Base-by-base conservation (phyloP, 2,113 vertebrate genomes). In the Anarrhichthys ocellatus region DNA sequence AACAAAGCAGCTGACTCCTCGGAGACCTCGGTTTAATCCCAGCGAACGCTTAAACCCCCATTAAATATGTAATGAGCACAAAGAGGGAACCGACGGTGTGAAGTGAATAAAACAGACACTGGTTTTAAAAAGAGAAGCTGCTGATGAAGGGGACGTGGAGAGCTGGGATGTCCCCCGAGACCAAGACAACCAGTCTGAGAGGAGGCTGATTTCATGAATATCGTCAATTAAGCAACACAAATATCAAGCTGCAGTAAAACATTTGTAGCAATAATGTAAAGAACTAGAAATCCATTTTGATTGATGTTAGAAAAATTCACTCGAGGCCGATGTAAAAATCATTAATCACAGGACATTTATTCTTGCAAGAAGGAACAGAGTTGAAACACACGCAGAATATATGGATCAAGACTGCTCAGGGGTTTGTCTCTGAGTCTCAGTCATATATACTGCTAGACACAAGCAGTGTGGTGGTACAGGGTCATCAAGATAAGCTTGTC, bases 61-160 rank as follows among this genome's bases (percentile, higher is more conserved):
- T 86, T 91, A 85, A 92, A 91, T 91, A 91, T 91, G 91, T 90
- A 88, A 92, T 91, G 88, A 91, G 73, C 87, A 61, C 85, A 90
- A 88, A 90, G 78, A 88, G n/a, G n/a, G n/a, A n/a, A n/a, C n/a
- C n/a, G n/a, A n/a, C n/a, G n/a, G n/a, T n/a, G 84, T 64, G 73
- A 86, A 54, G 81, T 0, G 34, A 78, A 78, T 29, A 36, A 76
- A 78, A 56, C 71, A 27, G 71, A 78, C 74, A 61, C 7, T 15
- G 56, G 29, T 62, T 59, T 27, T 42, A 38, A 63, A 62, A 46
- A 77, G 32, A 67, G 73, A 73, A 5, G 50, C 44, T 29, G 69
- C 18, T 9, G 50, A 22, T 9, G 73, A 76, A 0, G 48, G 22
- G n/a, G 27, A 22, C n/a, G 3, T 3, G 44, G 22, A 42, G 69